These are phyloP conservation scores for Phoenoteleia sp. DNA, from an alignment of 2,888 invertebrate genomes.

Conservation along the genomic window DNA sequence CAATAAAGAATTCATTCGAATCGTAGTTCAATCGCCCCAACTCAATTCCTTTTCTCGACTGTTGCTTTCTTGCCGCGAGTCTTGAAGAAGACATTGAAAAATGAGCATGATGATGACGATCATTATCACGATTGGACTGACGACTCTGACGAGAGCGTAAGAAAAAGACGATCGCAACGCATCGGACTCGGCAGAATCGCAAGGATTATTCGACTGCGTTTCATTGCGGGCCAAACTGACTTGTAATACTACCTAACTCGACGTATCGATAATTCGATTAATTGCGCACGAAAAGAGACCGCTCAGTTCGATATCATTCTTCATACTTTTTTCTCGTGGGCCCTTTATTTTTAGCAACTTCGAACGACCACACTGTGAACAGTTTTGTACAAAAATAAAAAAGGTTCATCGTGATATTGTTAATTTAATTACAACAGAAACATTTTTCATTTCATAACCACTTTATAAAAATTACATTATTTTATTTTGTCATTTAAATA, in stretches of 20 bases:
- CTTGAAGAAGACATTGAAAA: constrained; percentile 74
- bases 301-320: constrained; percentile 57
- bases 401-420: background rate
- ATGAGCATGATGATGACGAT: constrained; percentile 75
- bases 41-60: background rate
- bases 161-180: constrained; percentile 55
- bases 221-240: constrained; percentile 66
- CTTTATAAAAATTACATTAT: no score
- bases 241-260: constrained; percentile 65
- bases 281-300: constrained; percentile 72
- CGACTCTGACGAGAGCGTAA: constrained; percentile 72
- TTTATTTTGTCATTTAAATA: no score
- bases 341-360: background rate
- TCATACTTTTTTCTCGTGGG: constrained; percentile 19
- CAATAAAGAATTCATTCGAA: no score
- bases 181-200: constrained; percentile 39
- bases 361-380: background rate
- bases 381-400: background rate
- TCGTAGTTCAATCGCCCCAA: constrained; percentile 44
- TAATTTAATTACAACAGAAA: background rate
- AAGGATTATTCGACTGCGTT: constrained; percentile 61
- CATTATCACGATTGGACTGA: constrained; percentile 74
- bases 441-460: no score
- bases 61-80: constrained; percentile 69
- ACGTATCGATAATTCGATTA: constrained; percentile 73